A percentile compares a stretch with the other conserved stretches of the same genome.
phyloP scores from a whole-genome alignment of 1,140 invertebrate genomes.

The Ericerus pela region DNA sequence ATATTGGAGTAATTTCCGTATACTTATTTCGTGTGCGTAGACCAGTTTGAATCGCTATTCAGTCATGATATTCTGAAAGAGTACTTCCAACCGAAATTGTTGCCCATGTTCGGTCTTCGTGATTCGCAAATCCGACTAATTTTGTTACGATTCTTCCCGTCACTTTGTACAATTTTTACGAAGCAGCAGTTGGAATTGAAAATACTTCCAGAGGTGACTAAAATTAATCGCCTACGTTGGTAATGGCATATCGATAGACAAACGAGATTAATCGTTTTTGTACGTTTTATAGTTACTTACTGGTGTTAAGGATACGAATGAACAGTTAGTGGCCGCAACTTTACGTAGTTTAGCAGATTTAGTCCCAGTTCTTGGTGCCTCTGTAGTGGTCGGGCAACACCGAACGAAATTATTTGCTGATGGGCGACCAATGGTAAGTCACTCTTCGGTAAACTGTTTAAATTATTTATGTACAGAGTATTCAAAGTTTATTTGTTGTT shows the following conservation, averaged over 20 bases:
- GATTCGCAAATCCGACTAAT: conserved; percentile 56
- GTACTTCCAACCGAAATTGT: conserved; percentile 51
- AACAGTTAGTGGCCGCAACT: conserved; percentile 60
- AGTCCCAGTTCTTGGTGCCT: conserved; percentile 63
- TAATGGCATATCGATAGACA: too few relatives aligned
- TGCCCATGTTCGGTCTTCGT: conserved; percentile 59
- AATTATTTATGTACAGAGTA: too few relatives aligned
- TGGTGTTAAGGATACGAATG: conserved; percentile 66
- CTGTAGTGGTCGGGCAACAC: conserved; percentile 62
- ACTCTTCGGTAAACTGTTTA: too few relatives aligned
- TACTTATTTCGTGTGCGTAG: conserved; percentile 27
- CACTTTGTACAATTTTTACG: conserved; percentile 50
- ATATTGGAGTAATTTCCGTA: conserved; percentile 3
- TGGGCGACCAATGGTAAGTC: conserved; percentile 46
- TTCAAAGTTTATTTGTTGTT: too few relatives aligned
- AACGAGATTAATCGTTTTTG: too few relatives aligned
- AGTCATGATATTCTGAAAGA: conserved; percentile 46
- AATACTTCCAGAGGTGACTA: conserved; percentile 59
- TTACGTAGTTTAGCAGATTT: conserved; percentile 61
- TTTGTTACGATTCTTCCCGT: conserved; percentile 51
- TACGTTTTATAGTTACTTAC: conserved; percentile 46
- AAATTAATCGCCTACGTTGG: too few relatives aligned
- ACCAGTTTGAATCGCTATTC: conserved; percentile 38
- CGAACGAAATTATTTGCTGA: conserved; percentile 65
- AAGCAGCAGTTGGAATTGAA: conserved; percentile 48